Evolutionary conservation across 2,113 vertebrate species (phyloP), one percentile per base, ranked within the genome.

Genomic region (Raphicerus campestris): DNA sequence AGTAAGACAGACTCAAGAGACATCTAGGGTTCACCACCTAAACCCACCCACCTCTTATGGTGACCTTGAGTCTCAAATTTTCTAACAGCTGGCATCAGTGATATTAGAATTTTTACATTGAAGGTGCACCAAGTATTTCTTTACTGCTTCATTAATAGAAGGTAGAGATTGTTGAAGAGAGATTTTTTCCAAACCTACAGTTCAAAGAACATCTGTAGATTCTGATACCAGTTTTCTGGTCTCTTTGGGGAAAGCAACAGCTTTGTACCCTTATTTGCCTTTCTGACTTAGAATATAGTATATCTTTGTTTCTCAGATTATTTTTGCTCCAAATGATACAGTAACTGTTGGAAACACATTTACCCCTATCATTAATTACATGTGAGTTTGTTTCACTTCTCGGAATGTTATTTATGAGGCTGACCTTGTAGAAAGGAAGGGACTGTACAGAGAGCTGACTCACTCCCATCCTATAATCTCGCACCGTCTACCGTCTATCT

Each of bases 341-440:
- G 45, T 49, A 45, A 42, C 56, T 73, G 17, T 90, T 58, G n/a
- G 49, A 92, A 96, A 63, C 45, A 51, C 19, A 20, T 83, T 82
- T 58, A 61, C 73, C 39, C 55, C 32, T 66, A 49, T 55, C 32
- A 22, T 58, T 81, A 24, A 56, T 91, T 51, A 16, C 7, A 7
- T 15, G 30, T 1, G 51, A 91, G 49, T 93, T 55, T 82, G 35
- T 94, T 95, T 96, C 89, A 32, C 35, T 73, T 86, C 24, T 39
- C 63, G 42, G 45, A 87, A 56, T 91, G 61, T 32, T 95, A 70
- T 91, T 63, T 77, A 49, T 73, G 56, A 89, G 35, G 53, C 11
- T 49, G 89, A 60, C 70, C 91, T 95, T 93, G 45, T 19, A 20
- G 56, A 92, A 66, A 81, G 13, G 39, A 92, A 66, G 19, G 61